phyloP scores from a whole-genome alignment of 1,140 invertebrate species.

The Acromyrmex echinatior region DNA sequence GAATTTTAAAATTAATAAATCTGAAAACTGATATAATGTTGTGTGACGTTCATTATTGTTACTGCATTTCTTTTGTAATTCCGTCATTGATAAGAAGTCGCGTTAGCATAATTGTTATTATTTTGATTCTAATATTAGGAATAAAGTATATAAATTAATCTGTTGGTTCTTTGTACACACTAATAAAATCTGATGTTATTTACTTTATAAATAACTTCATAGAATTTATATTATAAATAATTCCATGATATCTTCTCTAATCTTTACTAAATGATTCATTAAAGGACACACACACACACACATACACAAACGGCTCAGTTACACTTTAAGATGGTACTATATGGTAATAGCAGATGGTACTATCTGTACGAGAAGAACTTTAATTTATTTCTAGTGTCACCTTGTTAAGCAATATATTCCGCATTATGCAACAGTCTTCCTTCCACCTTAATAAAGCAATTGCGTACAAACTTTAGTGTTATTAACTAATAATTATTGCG shows the following conservation, averaged over 20 bases:
- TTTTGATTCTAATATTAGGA: neutral
- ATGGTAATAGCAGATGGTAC: neutral
- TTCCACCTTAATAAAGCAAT: slow-evolving; percentile 1
- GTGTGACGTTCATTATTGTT: neutral
- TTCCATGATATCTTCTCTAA: neutral
- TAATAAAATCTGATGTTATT: slow-evolving; percentile 11
- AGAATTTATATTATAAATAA: neutral
- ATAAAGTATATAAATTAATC: slow-evolving; percentile 14
- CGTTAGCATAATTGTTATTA: neutral
- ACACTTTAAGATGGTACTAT: neutral
- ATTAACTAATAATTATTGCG: slow-evolving; percentile 20
- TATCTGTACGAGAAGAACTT: neutral
- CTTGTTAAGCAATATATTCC: slow-evolving; percentile 31
- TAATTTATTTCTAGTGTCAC: neutral
- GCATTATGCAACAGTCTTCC: neutral
- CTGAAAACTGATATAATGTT: neutral
- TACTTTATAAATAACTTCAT: neutral
- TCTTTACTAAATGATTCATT: slow-evolving; percentile 11
- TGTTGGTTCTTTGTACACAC: neutral
- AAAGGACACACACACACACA: too few relatives aligned
- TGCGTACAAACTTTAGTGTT: neutral
- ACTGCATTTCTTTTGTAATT: slow-evolving; percentile 5
- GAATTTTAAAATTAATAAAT: slow-evolving; percentile 16
- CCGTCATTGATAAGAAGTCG: neutral
- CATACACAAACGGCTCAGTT: neutral